A percentile compares a stretch with the other conserved stretches of the same genome.
Conservation (phyloP, 2,797 vertebrate species). For the Podarcis lilfordi region DNA sequence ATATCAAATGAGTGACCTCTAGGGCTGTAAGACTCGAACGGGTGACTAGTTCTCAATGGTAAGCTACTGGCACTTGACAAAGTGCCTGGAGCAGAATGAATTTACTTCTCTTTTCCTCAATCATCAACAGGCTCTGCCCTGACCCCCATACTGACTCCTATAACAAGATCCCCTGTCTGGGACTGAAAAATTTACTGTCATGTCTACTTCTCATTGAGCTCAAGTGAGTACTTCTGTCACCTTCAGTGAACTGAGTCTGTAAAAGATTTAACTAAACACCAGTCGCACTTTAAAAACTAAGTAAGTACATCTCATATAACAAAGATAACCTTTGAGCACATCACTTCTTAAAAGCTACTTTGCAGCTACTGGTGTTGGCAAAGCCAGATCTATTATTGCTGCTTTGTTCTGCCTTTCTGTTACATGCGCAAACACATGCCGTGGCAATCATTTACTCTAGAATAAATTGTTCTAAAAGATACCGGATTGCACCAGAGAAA, state of each 20-base stretch:
- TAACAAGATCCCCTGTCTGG: constrained; percentile 99
- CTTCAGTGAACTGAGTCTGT: constrained; percentile 87
- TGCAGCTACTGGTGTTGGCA: not conserved
- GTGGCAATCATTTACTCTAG: not conserved
- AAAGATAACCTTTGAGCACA: constrained; percentile 36
- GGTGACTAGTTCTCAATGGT: constrained; percentile 99
- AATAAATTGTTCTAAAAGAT: constrained; percentile 3
- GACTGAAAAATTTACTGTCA: constrained; percentile 98
- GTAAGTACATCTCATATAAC: constrained; percentile 58
- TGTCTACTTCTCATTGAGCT: constrained; percentile 94
- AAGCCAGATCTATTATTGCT: not conserved
- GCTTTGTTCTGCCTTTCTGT: constrained; percentile 17
- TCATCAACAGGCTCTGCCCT: constrained; percentile 99
- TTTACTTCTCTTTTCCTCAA: constrained; percentile 99
- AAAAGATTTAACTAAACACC: constrained; percentile 81
- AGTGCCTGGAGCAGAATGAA: constrained; percentile 99
- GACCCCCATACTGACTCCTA: constrained; percentile 98
- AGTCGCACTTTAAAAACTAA: constrained; percentile 71
- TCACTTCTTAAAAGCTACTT: constrained; percentile 42
- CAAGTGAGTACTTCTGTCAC: constrained; percentile 96
- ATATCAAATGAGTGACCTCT: constrained; percentile 95
- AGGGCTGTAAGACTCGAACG: constrained; percentile 96
- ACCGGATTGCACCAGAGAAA: not conserved
- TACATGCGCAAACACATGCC: not conserved
- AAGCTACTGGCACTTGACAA: constrained; percentile 99